Conservation (phyloP, 2,888 invertebrate species). For the Pycnomerus fuliginosus region DNA sequence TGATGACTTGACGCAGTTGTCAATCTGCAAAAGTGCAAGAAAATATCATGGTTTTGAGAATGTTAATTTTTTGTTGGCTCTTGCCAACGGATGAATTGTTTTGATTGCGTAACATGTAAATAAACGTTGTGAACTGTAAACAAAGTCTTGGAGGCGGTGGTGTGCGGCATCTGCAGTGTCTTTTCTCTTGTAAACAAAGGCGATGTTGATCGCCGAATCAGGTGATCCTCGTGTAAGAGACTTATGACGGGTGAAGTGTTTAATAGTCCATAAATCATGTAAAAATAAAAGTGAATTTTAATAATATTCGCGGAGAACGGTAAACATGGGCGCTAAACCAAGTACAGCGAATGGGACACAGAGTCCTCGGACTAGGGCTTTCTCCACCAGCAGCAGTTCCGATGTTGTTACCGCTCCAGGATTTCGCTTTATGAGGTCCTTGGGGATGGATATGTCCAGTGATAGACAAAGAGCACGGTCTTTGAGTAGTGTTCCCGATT, state of each 20-base stretch:
- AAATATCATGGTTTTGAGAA: conserved; percentile 30
- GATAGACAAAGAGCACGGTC: conserved; percentile 82
- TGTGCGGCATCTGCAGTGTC: no score
- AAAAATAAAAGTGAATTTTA: conserved; percentile 7
- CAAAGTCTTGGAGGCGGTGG: no score
- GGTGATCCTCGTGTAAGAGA: conserved; percentile 53
- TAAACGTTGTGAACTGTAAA: no score
- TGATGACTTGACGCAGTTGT: conserved; percentile 24
- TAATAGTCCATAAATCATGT: conserved; percentile 13
- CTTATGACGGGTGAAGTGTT: conserved; percentile 49
- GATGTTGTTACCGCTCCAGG: conserved; percentile 43
- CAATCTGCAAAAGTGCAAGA: conserved; percentile 20
- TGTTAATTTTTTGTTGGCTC: conserved; percentile 31
- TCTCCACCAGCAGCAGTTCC: conserved; percentile 64
- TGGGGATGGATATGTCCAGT: conserved; percentile 69
- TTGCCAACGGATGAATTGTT: conserved; percentile 29
- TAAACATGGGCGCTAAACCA: conserved; percentile 78
- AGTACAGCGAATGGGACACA: conserved; percentile 76
- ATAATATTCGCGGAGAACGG: conserved; percentile 7
- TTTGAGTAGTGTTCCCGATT: conserved; percentile 79
- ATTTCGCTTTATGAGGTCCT: conserved; percentile 42
- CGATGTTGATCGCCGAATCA: conserved; percentile 57
- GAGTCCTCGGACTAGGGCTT: conserved; percentile 72
- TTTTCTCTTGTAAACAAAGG: no score
- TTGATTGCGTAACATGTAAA: no score